A percentile compares a stretch with the other conserved stretches of the same genome.
Evolutionary conservation across 2,797 vertebrate species (phyloP).

Genomic region (Zalophus californianus): DNA sequence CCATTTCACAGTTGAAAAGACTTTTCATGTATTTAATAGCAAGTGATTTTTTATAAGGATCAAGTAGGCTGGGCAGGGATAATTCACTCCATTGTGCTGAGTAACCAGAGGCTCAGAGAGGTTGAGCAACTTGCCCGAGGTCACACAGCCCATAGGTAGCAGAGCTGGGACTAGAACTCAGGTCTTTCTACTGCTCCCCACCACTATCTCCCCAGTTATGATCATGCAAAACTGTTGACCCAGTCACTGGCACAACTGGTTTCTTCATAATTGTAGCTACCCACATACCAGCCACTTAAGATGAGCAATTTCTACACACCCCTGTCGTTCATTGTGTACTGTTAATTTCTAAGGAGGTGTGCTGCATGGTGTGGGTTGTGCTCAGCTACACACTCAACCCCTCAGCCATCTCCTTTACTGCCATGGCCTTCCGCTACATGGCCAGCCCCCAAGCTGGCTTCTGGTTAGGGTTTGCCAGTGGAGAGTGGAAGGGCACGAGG

Average conservation of each 20-base stretch:
- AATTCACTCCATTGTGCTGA: not conserved
- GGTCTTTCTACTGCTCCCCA: not conserved
- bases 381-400: not conserved
- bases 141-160: not conserved
- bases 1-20: not conserved
- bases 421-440: accelerated
- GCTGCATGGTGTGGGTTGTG: not conserved
- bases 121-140: not conserved
- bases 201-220: not conserved
- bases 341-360: not conserved
- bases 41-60: not conserved
- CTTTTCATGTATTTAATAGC: not conserved
- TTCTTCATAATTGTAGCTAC: not conserved
- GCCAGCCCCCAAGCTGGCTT: not conserved
- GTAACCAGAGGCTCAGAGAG: not conserved
- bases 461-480: not conserved
- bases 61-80: too few species aligned
- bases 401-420: not conserved
- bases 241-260: not conserved
- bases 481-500: not conserved
- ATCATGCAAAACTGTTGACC: accelerated
- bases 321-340: accelerated
- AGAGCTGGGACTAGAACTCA: not conserved
- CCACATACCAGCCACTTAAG: not conserved
- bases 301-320: accelerated